Evolutionary conservation across 2,113 vertebrate genomes (phyloP).

Genomic region (Malurus cyaneus): DNA sequence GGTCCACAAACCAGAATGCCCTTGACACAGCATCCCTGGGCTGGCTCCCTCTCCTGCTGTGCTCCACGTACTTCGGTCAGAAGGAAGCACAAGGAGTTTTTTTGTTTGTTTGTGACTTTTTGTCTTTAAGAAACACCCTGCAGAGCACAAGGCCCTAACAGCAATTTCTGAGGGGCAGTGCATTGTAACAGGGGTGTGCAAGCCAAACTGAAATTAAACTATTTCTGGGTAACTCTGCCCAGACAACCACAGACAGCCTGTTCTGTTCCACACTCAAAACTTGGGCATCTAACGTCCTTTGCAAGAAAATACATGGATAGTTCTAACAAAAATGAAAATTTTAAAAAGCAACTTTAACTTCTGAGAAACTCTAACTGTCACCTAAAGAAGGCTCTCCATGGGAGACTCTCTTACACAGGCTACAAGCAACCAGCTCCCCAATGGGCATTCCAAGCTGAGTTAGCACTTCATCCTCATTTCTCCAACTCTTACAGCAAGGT

Average conservation of each 20-base stretch:
- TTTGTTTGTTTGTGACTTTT: not conserved
- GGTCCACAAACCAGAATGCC: not conserved
- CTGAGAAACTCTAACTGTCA: not conserved
- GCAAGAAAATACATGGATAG: not conserved
- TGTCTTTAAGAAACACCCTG: not conserved
- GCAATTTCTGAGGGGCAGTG: not conserved
- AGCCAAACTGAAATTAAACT: not conserved
- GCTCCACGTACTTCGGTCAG: not conserved
- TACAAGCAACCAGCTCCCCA: not conserved
- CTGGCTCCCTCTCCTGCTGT: not conserved
- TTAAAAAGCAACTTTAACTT: not conserved
- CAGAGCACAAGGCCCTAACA: not conserved
- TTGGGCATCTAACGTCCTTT: not conserved
- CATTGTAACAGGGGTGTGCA: not conserved
- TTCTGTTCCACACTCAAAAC: not conserved
- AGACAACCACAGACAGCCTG: not conserved
- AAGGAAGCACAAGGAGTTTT: not conserved
- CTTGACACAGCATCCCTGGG: not conserved
- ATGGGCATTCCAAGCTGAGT: rapidly evolving
- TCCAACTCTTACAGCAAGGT: not conserved
- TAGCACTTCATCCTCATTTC: not conserved
- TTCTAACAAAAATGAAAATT: not conserved
- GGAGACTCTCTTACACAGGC: not conserved
- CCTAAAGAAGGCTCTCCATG: rapidly evolving
- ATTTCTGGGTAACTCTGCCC: not conserved